A percentile compares a stretch with the other conserved stretches of the same genome.
Conservation (phyloP, 1,140 invertebrate species). For the Pseudachorutes palmiensis region DNA sequence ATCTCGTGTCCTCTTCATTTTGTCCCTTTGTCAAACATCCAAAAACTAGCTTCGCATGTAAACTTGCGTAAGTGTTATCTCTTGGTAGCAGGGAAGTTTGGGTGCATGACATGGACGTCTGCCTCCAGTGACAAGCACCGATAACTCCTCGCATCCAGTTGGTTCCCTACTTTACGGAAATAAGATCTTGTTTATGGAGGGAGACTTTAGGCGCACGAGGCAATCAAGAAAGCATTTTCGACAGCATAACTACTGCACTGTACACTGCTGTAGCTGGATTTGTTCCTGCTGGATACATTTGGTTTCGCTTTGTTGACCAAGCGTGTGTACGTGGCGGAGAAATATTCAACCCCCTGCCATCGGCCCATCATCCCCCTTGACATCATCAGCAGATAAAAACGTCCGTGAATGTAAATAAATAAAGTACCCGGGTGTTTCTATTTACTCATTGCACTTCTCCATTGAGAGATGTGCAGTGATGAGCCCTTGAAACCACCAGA, state of each 20-base stretch:
- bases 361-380: background rate
- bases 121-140: background rate
- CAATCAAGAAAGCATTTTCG: background rate
- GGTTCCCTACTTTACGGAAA: background rate
- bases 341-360: background rate
- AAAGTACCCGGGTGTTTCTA: slow-evolving; percentile 6
- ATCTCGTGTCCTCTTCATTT: too few species aligned
- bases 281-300: too few species aligned
- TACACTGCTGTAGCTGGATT: too few species aligned
- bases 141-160: background rate
- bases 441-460: slow-evolving; percentile 5
- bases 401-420: background rate
- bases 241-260: background rate
- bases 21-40: background rate
- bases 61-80: background rate
- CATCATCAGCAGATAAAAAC: background rate
- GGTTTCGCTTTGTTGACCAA: background rate
- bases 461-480: background rate
- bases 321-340: background rate
- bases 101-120: background rate
- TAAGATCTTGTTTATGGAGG: background rate
- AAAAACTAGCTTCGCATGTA: too few species aligned
- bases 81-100: background rate
- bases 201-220: slow-evolving; percentile 11
- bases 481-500: slow-evolving; percentile 6